A percentile compares a stretch with the other conserved stretches of the same genome.
phyloP scores from a whole-genome alignment of 2,888 invertebrate species.

The Spilarctia lutea region DNA sequence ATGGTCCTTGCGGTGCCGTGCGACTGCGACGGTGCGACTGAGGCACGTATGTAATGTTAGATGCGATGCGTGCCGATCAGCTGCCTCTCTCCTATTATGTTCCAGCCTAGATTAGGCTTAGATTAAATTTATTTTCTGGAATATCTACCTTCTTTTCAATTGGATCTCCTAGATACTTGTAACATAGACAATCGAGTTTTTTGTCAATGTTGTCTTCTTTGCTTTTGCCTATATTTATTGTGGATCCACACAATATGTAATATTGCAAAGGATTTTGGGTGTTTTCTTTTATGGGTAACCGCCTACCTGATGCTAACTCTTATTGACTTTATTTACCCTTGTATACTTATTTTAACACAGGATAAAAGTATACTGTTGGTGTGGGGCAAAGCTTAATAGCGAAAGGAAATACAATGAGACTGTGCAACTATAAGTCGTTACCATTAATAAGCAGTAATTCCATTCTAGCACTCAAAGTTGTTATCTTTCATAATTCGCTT shows the following conservation, averaged over 20 bases:
- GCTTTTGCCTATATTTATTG: neutral
- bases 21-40: neutral
- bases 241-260: no score
- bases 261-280: neutral
- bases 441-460: neutral
- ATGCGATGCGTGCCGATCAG: no score
- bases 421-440: neutral
- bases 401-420: neutral
- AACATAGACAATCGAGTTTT: neutral
- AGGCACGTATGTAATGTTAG: neutral
- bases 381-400: no score
- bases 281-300: neutral
- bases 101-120: neutral
- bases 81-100: no score
- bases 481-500: neutral
- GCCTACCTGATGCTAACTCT: no score
- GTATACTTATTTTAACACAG: neutral
- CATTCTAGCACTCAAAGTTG: neutral
- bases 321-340: neutral
- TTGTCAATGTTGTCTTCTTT: neutral
- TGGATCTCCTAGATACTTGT: conserved; percentile 17
- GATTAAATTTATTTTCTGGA: conserved; percentile 18
- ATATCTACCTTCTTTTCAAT: conserved; percentile 49
- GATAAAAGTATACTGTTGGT: neutral
- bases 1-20: conserved; percentile 13